Base-by-base conservation (phyloP, 92 coral and sea anemone genomes). In the Zoanthus gigantus region DNA sequence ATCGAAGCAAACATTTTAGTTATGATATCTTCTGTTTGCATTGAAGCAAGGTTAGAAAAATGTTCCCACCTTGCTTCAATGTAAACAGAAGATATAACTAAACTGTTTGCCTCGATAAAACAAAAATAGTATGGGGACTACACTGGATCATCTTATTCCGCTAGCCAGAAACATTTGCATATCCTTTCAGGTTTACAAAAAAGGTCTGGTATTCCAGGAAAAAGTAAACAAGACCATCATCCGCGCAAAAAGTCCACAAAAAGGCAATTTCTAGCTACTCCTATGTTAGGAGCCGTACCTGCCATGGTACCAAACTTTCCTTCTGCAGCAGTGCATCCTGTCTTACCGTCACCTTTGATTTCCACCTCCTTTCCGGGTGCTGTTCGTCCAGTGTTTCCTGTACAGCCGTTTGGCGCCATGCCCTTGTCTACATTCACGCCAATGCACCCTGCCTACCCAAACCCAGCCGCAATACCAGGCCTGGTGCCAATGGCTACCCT, bases 221-320 rank as follows among this genome's bases (percentile, higher is more conserved):
- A 34, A 80, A 9, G 37, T 44, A 80, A 80, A 52, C 74, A 67
- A 80, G 85, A 65, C 61, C 23, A 6, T 45, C 85, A 65, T 10
- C 61, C 42, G 18, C 73, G 61, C 85, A 80, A 80, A 80, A 80
- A 80, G 42, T 18, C 74, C 47, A 68, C 61, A 50, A 80, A 80
- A 29, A 18, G 85, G 8, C 85, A 80, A 37, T 80, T 80, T 50
- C 74, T 80, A 30, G 85, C 85, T 1, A 14, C 61, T 11, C 85
- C 85, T 9, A 9, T 80, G 3, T 11, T 80, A 42, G 74, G 73
- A 31, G 57, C 85, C 14, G 73, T 68, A 65, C 74, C 85, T 46
- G 85, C 61, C 0, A 16, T 80, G 74, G 85, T 80, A 56, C 85
- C 72, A 63, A 80, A 13, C 23, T 80, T 80, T 61, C 85, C 85